A percentile compares a stretch with the other conserved stretches of the same genome.
Conservation (phyloP, 2,888 invertebrate genomes). For the Agrotis ipsilon region DNA sequence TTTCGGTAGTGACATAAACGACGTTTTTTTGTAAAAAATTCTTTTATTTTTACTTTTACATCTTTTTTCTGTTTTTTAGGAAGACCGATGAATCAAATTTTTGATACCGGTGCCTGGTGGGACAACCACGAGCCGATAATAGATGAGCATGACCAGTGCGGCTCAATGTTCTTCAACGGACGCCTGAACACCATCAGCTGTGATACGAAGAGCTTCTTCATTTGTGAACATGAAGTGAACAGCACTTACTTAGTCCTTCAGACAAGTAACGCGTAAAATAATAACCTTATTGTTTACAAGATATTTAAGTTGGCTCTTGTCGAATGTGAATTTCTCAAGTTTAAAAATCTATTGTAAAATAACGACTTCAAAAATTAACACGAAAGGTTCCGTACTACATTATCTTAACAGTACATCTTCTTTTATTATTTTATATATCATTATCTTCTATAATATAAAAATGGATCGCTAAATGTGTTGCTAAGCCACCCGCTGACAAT, state of each 20-base stretch:
- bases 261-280: background rate
- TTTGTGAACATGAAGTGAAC: conserved; percentile 80
- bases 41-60: too few species aligned
- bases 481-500: too few species aligned
- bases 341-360: background rate
- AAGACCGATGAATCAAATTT: conserved; percentile 58
- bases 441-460: too few species aligned
- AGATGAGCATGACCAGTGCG: conserved; percentile 73
- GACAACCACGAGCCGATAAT: conserved; percentile 75
- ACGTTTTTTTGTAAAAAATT: too few species aligned
- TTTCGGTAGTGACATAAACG: too few species aligned
- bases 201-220: conserved; percentile 74
- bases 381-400: too few species aligned
- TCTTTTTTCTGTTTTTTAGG: background rate
- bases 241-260: background rate
- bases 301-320: background rate
- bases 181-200: conserved; percentile 78
- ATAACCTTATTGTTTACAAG: too few species aligned
- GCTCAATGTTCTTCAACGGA: conserved; percentile 82
- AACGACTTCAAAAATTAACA: too few species aligned
- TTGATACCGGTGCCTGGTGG: conserved; percentile 76
- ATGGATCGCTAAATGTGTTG: too few species aligned
- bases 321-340: background rate
- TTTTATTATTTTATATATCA: too few species aligned
- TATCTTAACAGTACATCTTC: too few species aligned